phyloP scores from a whole-genome alignment of 1,140 invertebrate species.

The Drosophila busckii region DNA sequence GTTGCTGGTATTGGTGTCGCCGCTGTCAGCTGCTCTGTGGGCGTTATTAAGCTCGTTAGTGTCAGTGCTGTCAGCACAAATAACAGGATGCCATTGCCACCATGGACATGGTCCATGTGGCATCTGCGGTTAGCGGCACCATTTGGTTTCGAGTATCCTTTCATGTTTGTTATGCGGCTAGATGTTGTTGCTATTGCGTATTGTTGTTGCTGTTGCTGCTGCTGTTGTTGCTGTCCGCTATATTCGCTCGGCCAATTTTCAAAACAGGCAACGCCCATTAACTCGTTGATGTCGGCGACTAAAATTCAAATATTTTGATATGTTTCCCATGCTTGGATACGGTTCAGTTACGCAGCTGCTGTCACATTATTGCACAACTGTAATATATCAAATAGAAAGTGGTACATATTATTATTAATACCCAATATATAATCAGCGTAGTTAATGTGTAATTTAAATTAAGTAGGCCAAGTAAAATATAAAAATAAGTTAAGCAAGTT shows the following conservation, averaged over 20 bases:
- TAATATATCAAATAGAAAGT: slow-evolving; percentile 4
- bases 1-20: slow-evolving; percentile 26
- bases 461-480: background rate
- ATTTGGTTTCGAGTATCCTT: slow-evolving; percentile 60
- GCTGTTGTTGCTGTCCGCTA: slow-evolving; percentile 13
- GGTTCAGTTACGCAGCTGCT: background rate
- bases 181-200: background rate
- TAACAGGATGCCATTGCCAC: slow-evolving; percentile 57
- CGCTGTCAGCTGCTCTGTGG: slow-evolving; percentile 68
- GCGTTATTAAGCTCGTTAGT: slow-evolving; percentile 76
- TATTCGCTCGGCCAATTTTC: slow-evolving; percentile 45
- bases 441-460: background rate
- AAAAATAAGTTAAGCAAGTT: background rate
- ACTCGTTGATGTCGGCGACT: slow-evolving; percentile 26
- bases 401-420: slow-evolving; percentile 11
- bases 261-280: slow-evolving; percentile 31
- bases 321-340: slow-evolving; percentile 58
- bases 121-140: slow-evolving; percentile 48
- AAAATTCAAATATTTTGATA: slow-evolving; percentile 71
- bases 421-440: no score
- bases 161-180: slow-evolving; percentile 46
- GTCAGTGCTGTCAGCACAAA: slow-evolving; percentile 70
- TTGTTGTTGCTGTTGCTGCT: slow-evolving; percentile 1
- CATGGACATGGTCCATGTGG: slow-evolving; percentile 38
- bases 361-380: slow-evolving; percentile 43